These are phyloP conservation scores for Brotula barbata DNA, from an alignment of 2,797 vertebrate genomes.

Conservation along the genomic window DNA sequence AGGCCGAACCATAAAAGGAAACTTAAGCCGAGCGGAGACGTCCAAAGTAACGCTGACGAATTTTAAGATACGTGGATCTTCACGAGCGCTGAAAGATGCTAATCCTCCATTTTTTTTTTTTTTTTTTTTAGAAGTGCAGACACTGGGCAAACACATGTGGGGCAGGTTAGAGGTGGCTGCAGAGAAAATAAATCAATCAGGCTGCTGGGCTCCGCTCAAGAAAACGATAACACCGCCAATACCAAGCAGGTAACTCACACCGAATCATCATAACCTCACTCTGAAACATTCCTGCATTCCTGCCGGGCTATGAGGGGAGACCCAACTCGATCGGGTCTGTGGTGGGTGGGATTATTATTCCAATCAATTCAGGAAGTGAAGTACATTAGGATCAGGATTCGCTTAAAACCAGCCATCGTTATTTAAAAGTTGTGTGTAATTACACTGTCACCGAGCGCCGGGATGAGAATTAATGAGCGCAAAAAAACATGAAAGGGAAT, in stretches of 20 bases:
- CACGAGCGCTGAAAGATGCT: slow-evolving; percentile 58
- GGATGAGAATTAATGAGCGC: no score
- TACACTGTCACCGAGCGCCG: not conserved
- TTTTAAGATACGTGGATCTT: slow-evolving; percentile 56
- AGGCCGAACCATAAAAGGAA: slow-evolving; percentile 39
- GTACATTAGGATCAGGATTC: slow-evolving; percentile 7
- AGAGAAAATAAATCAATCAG: slow-evolving; percentile 75
- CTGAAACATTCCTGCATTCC: slow-evolving; percentile 53
- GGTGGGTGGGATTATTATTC: slow-evolving; percentile 15
- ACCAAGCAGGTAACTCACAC: slow-evolving; percentile 67
- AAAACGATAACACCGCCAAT: slow-evolving; percentile 69
- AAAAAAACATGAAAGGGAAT: no score
- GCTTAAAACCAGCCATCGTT: slow-evolving; percentile 17
- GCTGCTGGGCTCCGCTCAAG: slow-evolving; percentile 68
- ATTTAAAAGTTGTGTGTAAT: not conserved
- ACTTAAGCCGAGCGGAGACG: slow-evolving; percentile 41
- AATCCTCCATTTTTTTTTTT: slow-evolving; percentile 36
- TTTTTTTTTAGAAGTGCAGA: slow-evolving; percentile 56
- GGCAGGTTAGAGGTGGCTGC: slow-evolving; percentile 67
- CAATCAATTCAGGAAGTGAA: slow-evolving; percentile 31
- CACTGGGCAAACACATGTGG: slow-evolving; percentile 60
- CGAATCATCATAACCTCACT: slow-evolving; percentile 62
- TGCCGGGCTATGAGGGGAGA: slow-evolving; percentile 29
- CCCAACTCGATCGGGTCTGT: slow-evolving; percentile 24
- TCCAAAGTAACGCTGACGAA: slow-evolving; percentile 36